Evolutionary conservation across 2,888 invertebrate species (phyloP), one percentile per base, ranked within the genome.

Genomic region (Microplitis deprimator): DNA sequence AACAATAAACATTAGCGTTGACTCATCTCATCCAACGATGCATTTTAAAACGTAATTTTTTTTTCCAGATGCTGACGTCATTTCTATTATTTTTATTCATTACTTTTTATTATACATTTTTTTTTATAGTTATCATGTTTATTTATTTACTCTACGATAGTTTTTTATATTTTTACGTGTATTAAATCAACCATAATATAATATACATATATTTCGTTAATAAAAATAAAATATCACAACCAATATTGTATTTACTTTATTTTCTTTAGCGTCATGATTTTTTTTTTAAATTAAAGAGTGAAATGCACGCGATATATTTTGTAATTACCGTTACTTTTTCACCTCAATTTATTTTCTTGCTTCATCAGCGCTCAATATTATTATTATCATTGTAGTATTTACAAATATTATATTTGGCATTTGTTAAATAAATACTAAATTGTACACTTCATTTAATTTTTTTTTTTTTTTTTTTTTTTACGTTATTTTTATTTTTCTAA

Each of bases 1-100:
- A 77, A 74, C 73, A 77, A 77, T 74, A 77, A 77, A 77, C 77
- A 77, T 77, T 73, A 77, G 6, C 69, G 73, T 65, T 73, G 73
- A 73, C 68, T 73, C 62, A 62, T 39, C 40, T 38, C 69, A 69
- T 60, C 68, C 65, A 50, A 13, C 69, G 29, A 65, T 29, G 65
- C 64, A 40, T 65, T 70, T 50, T 76, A 65, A 50, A 17, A 60
- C 29, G 73, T 20, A 16, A 73, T 38, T 59, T 29, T 29, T 20
- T 20, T 29, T 67, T 68, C 73, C 73, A 67, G 38, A 29, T 67
- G 59, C 65, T 62, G 50, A 67, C 67, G 73, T 73, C 59, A 50
- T 50, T 67, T 73, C 50, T 67, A 50, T 67, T 50, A 73, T 41
- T 65, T 65, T 64, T 67, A 41, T 73, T 65, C 39, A 65, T 73